Evolutionary conservation across 2,888 invertebrate species (phyloP).

Genomic region (Terebella lapidaria): DNA sequence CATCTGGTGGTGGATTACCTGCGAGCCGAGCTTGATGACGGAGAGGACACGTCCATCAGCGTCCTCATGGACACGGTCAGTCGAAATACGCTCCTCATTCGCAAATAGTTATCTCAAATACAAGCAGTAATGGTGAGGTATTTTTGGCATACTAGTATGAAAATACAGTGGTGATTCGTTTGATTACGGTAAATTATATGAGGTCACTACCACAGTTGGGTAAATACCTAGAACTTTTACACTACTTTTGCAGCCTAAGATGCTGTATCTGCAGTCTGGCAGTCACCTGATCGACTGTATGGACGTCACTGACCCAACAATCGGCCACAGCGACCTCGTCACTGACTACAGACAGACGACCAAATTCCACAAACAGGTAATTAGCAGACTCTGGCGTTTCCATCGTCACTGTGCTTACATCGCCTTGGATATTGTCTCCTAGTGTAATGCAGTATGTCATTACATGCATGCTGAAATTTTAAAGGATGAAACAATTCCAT

Average conservation of each 20-base stretch:
- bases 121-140: too few species aligned
- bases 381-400: too few species aligned
- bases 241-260: background rate
- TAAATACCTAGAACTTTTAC: too few species aligned
- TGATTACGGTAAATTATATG: too few species aligned
- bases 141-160: too few species aligned
- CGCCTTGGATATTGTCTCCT: background rate
- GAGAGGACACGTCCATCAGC: background rate
- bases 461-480: too few species aligned
- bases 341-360: constrained; percentile 68
- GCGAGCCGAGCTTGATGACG: constrained; percentile 29
- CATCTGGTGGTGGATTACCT: constrained; percentile 66
- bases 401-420: background rate
- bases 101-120: too few species aligned
- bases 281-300: constrained; percentile 56
- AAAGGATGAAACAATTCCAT: too few species aligned
- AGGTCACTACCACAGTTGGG: too few species aligned
- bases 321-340: constrained; percentile 71
- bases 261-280: background rate
- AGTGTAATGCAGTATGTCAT: too few species aligned
- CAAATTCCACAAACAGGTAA: constrained; percentile 34
- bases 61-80: background rate
- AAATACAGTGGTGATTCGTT: too few species aligned
- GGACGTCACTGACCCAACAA: constrained; percentile 56
- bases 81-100: too few species aligned